Base-by-base conservation (phyloP, 2,888 invertebrate species). In the Timema cristinae region DNA sequence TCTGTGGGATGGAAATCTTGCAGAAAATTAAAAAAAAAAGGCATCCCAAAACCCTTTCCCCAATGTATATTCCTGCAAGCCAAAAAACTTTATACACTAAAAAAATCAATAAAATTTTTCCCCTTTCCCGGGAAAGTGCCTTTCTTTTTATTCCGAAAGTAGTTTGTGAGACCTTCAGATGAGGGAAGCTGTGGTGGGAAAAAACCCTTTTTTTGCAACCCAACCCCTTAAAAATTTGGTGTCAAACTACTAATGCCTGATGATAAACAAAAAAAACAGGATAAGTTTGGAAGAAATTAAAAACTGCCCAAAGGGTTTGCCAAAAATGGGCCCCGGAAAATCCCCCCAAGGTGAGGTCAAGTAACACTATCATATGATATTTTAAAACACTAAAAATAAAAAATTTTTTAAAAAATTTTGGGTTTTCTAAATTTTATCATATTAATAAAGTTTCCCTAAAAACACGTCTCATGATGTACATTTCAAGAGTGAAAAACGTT, bases 261-360 rank as follows among this genome's bases (percentile, higher is more conserved):
- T 15, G 66, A 71, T 59, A 72, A 69, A 32, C 9, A 84, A 78
- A 83, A 84, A n/a, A 10, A 84, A 85, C 0, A 85, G 85, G 77
- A 83, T 87, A 82, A 79, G 80, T 61, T 71, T 86, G 48, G 85
- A 86, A 77, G 84, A 87, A 77, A 86, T 87, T 49, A 84, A 79
- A 83, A 83, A 74, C 83, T 86, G 75, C 84, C 86, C n/a, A n/a
- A n/a, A 1, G 81, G 84, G 76, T 88, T 87, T 76, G 81, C 83
- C 76, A 83, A 86, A 75, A 87, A 87, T 79, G 80, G 84, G 51
- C 82, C 84, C n/a, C n/a, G 70, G 87, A 87, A 32, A 77, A 79
- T 75, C 86, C 86, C 69, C 66, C 73, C n/a, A 49, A 71, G 73
- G 74, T 75, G 70, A 51, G 52, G 32, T 4, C 32, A 32, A 32